A percentile compares a stretch with the other conserved stretches of the same genome.
phyloP scores from a whole-genome alignment of 2,797 vertebrate genomes.

The Synanceia verrucosa region DNA sequence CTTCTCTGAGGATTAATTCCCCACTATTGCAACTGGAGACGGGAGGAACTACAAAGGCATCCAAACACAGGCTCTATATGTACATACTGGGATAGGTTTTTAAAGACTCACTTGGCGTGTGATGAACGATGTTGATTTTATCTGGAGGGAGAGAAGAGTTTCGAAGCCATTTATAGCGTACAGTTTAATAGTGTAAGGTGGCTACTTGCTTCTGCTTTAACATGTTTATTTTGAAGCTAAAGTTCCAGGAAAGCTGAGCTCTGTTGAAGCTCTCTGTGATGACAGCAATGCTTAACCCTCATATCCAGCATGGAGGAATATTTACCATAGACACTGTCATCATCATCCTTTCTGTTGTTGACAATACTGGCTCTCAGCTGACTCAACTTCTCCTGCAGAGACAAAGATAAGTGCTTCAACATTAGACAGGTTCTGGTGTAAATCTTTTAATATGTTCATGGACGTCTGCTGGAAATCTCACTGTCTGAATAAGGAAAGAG shows the following conservation, averaged over 20 bases:
- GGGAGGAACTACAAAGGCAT: conserved; percentile 54
- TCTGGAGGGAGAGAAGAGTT: conserved; percentile 66
- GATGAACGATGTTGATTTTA: conserved; percentile 83
- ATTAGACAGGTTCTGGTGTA: too few relatives aligned
- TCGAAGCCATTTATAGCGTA: conserved; percentile 32
- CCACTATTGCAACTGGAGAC: conserved; percentile 39
- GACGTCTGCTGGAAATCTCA: conserved; percentile 1
- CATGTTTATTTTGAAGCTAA: conserved; percentile 14
- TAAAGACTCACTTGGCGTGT: conserved; percentile 77
- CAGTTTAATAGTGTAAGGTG: conserved; percentile 18
- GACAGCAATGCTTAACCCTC: conserved; percentile 29
- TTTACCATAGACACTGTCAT: conserved; percentile 80
- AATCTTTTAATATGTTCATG: too few relatives aligned
- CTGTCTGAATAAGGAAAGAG: background rate
- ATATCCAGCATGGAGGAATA: conserved; percentile 15
- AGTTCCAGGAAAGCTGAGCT: conserved; percentile 18
- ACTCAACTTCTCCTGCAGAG: conserved; percentile 71
- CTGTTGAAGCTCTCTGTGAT: conserved; percentile 20
- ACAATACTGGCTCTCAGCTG: conserved; percentile 62
- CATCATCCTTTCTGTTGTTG: conserved; percentile 60
- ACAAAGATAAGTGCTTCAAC: conserved; percentile 22
- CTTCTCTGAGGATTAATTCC: conserved; percentile 57
- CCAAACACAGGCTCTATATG: conserved; percentile 48
- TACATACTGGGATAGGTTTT: conserved; percentile 33
- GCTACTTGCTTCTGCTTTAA: background rate